Evolutionary conservation across 2,888 invertebrate species (phyloP), one percentile per base, ranked within the genome.

Genomic region (Elegia similella): DNA sequence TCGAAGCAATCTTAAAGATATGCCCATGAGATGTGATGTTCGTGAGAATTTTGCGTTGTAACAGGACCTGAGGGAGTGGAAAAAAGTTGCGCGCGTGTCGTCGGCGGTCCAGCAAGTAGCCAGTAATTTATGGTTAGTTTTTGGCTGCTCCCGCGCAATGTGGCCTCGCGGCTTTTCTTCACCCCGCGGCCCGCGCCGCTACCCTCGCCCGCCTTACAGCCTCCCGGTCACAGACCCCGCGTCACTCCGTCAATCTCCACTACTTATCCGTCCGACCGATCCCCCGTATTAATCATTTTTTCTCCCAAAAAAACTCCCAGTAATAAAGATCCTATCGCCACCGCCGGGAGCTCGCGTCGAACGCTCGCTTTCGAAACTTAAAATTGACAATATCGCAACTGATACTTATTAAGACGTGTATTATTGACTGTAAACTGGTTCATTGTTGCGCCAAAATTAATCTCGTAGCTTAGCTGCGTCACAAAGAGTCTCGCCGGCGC

Each of bases 51-150:
- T 84, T 81, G 79, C 85, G 80, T 77, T 76, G 86, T 86, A 88
- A 87, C 87, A 86, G 87, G 88, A 88, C 84, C 82, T 77, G 77
- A 73, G 77, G 76, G 70, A 66, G 63, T 69, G 74, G 71, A 83
- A 86, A 86, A 88, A 88, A 82, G 75, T 67, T 59, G 68, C 76
- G 86, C 89, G 87, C 87, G 88, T 89, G 88, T 88, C 87, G 81
- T 80, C 84, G 76, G 82, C 76, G 76, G 84, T 79, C 81, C 78
- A 73, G 83, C 91, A 86, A 91, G 90, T 86, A 82, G 87, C 83
- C 84, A 77, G 90, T 92, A 92, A 92, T 92, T 92, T 91, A 92
- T 92, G 92, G 91, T 92, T 92, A 92, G 91, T 91, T 92, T 92
- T 91, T 89, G 92, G 90, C 80, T 80, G 87, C 82, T 81, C 74